Conservation (phyloP, 2,888 invertebrate genomes). For the Teinopalpus imperialis region DNA sequence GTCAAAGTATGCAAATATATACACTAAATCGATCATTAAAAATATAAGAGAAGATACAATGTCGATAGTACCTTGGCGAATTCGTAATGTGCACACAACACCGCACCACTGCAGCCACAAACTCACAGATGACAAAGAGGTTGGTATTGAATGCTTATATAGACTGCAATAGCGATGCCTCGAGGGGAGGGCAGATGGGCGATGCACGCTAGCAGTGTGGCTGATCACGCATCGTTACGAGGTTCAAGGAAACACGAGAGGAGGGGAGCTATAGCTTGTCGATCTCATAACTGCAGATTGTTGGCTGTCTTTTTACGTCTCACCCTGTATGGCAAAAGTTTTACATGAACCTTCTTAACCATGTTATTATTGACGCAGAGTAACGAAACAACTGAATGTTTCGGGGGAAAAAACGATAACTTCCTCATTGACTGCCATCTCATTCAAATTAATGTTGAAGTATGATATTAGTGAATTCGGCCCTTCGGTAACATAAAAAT, state of each 20-base stretch:
- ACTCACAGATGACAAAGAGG: constrained; percentile 66
- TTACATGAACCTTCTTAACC: constrained; percentile 3
- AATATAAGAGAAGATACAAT: constrained; percentile 22
- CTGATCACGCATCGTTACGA: constrained; percentile 40
- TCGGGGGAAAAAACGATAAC: neutral
- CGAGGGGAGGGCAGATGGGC: constrained; percentile 55
- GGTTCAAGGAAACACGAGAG: constrained; percentile 46
- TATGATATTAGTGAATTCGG: no score
- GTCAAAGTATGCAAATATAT: no score
- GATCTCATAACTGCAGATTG: no score
- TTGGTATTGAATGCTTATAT: constrained; percentile 68
- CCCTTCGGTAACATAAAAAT: no score
- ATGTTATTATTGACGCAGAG: constrained; percentile 1
- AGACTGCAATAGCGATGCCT: constrained; percentile 58
- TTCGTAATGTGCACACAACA: constrained; percentile 66
- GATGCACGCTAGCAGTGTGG: constrained; percentile 34
- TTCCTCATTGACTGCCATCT: neutral
- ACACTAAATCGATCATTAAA: no score
- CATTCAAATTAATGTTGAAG: neutral
- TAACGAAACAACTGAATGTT: neutral
- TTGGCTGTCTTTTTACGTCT: neutral
- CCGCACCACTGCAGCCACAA: constrained; percentile 71
- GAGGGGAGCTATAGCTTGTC: constrained; percentile 9
- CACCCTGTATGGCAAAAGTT: constrained; percentile 2
- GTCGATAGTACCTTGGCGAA: constrained; percentile 50